Evolutionary conservation across 2,888 invertebrate genomes (phyloP).

Genomic region (Phytoseiulus persimilis): DNA sequence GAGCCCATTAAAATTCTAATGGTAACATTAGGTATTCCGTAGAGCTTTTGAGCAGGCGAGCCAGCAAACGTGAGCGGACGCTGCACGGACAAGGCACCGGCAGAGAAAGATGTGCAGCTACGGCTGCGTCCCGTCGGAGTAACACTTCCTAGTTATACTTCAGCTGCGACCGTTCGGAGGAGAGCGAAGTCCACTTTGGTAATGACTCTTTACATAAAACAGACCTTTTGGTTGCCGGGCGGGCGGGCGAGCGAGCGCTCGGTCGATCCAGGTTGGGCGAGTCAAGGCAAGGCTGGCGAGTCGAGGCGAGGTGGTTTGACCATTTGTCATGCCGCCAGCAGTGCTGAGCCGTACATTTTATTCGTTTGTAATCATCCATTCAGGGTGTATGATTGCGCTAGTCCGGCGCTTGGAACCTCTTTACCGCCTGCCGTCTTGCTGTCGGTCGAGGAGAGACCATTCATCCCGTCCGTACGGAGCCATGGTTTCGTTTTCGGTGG

Average conservation of each 20-base stretch:
- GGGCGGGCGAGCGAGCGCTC: neutral
- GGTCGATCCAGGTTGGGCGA: neutral
- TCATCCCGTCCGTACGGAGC: too few relatives aligned
- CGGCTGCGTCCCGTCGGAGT: neutral
- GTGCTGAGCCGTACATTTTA: neutral
- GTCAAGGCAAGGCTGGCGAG: neutral
- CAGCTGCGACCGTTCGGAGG: neutral
- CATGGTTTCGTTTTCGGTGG: too few relatives aligned
- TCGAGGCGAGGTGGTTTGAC: neutral
- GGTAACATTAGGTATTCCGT: constrained; percentile 24
- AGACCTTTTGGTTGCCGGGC: neutral
- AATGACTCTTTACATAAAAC: neutral
- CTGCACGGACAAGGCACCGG: neutral
- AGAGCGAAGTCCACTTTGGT: neutral
- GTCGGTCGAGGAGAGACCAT: neutral
- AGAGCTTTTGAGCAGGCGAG: neutral
- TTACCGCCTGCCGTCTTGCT: neutral
- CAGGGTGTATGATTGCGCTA: neutral
- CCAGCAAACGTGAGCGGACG: neutral
- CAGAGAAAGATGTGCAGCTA: neutral
- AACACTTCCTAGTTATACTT: neutral
- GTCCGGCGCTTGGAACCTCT: neutral
- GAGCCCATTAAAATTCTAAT: constrained; percentile 37
- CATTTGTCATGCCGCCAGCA: neutral
- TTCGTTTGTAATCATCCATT: neutral